Base-by-base conservation (phyloP, 1,140 invertebrate genomes). In the Elysia chlorotica region DNA sequence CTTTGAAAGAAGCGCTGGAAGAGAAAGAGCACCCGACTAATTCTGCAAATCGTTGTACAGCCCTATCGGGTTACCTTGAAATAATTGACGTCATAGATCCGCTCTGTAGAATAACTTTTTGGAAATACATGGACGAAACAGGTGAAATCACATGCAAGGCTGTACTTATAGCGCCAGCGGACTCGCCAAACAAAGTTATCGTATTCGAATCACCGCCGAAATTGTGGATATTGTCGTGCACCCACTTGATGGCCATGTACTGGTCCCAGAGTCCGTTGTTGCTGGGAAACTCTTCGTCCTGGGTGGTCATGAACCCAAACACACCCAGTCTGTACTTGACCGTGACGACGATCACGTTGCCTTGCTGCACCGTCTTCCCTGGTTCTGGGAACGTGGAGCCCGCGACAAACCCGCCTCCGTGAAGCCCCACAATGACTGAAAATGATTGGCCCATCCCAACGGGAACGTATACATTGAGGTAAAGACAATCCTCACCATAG, bases 181-280 rank as follows among this genome's bases (percentile, higher is more conserved):
- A 95, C 2, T 95, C 93, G 0, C 97, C 97, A 87, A 98, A 96
- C 31, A 98, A 86, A 0, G 96, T 98, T 57, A 99, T 95, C 1
- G 91, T 90, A 10, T 93, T 88, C 0, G 91, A 90, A 88, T 98
- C 93, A 1, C 96, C 97, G 82, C 95, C 95, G 84, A 99, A 98
- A 71, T 89, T 90, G 65, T 90, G 90, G 36, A 97, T 95, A 86
- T 98, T 97, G 66, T 96, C 93, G 77, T 95, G 89, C 0, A 98
- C 91, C 95, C 69, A 71, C 25, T 53, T 71, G 23, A 71, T 41
- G 19, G 69, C 69, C 59, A 71, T 33, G 10, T 38, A 96, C 87
- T 97, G 94, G 88, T 99, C 97, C 57, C 97, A 88, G 76, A 98
- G 92, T 17, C 96, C 97, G 88, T 97, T 98, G 88, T 99, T 99